Evolutionary conservation across 1,140 invertebrate genomes (phyloP), one percentile per base, ranked within the genome.

Genomic region (Sipha flava): DNA sequence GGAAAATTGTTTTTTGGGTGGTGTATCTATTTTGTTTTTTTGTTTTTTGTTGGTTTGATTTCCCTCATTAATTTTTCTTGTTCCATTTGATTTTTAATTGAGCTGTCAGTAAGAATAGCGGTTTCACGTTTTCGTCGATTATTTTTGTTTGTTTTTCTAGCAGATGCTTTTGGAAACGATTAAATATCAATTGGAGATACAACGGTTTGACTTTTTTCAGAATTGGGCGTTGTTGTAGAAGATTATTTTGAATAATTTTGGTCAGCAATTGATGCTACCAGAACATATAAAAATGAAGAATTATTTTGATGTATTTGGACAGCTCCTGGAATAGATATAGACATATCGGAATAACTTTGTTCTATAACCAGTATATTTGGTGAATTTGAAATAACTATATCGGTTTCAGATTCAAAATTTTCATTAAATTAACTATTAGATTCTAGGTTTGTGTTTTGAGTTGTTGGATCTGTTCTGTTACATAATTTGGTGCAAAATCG

Each of bases 401-500:
- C 68, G 5, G 0, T 45, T 49, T 45, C 26, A 72, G 68, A 72
- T 47, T 72, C 47, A 34, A n/a, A 10, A 31, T 77, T 40, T 77
- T 16, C 26, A 77, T 49, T 49, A 52, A 54, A 49, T 52, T 5
- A 31, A 77, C 54, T 57, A 47, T 29, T 49, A n/a, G 43, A 47
- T 43, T 29, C n/a, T 23, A n/a, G 3, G 45, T 43, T 47, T 43
- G 47, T 23, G 18, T 23, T 40, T 40, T 43, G 21, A 43, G 64
- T 21, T 43, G 21, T 43, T 23, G 68, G 68, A 37, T 37, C 23
- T 45, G n/a, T 16, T 43, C 84, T 4, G 85, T 86, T 23, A 85
- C 83, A 62, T 77, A 81, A 59, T 81, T 66, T 31, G 84, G 82
- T 31, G 82, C 5, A 83, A 85, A 86, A 31, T 87, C 85, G 34